These are phyloP conservation scores for Notodonta dromedarius DNA, from an alignment of 2,888 invertebrate species.

Conservation along the genomic window DNA sequence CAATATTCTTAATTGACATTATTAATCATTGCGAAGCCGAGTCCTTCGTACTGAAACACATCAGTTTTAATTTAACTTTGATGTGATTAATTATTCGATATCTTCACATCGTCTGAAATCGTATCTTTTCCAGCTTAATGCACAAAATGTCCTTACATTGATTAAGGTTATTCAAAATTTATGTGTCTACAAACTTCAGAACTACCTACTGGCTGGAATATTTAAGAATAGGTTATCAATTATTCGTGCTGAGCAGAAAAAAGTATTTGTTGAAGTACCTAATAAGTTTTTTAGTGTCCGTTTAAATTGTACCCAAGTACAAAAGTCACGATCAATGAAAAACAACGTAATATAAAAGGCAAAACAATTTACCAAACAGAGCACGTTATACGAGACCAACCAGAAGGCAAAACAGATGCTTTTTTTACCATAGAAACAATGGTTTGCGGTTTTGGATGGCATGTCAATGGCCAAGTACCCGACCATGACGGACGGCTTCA, in stretches of 20 bases:
- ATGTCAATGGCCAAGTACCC: constrained; percentile 71
- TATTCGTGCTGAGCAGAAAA: too few relatives aligned
- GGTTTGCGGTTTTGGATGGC: constrained; percentile 71
- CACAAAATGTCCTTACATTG: neutral
- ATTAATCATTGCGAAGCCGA: neutral
- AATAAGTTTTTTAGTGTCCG: neutral
- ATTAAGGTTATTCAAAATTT: constrained; percentile 15
- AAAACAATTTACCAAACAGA: neutral
- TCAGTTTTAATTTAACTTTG: neutral
- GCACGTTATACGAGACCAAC: constrained; percentile 6
- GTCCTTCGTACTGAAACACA: neutral
- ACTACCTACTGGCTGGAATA: neutral
- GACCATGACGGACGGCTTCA: constrained; percentile 61
- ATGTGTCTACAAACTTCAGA: constrained; percentile 23
- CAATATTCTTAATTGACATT: neutral
- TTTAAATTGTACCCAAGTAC: too few relatives aligned
- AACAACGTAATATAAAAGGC: too few relatives aligned
- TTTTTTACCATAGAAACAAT: constrained; percentile 63
- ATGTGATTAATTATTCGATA: neutral
- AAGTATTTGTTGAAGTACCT: neutral
- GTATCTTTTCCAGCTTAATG: neutral
- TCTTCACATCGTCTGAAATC: neutral
- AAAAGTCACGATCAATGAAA: too few relatives aligned
- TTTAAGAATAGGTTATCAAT: neutral
- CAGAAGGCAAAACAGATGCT: constrained; percentile 37